phyloP scores from a whole-genome alignment of 2,888 invertebrate genomes.

The Chrysotoxum bicinctum region DNA sequence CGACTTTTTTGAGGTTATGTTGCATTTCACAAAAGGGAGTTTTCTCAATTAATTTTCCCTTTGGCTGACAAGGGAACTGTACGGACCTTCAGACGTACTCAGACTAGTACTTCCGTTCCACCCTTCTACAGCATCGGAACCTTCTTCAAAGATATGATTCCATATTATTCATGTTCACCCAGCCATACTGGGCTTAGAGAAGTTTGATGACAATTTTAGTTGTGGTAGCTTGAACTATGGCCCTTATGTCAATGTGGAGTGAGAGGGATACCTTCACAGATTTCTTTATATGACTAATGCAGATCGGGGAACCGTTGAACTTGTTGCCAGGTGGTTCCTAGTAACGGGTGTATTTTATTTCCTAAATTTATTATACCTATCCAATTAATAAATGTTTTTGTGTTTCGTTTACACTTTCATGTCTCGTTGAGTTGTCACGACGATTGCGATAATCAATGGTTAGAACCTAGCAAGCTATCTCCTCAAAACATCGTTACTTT shows the following conservation, averaged over 20 bases:
- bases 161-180: neutral
- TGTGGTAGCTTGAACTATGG: neutral
- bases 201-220: neutral
- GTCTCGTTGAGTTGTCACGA: neutral
- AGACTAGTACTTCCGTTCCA: neutral
- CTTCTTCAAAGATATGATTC: neutral
- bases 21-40: constrained; percentile 43
- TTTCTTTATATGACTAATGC: neutral
- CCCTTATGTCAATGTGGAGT: neutral
- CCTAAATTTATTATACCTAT: neutral
- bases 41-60: constrained; percentile 39
- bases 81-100: neutral
- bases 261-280: neutral
- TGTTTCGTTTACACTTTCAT: neutral
- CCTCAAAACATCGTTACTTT: too few species aligned
- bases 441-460: too few species aligned
- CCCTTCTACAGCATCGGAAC: neutral
- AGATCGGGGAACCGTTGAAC: constrained; percentile 33
- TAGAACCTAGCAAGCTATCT: too few species aligned
- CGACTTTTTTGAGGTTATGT: constrained; percentile 62
- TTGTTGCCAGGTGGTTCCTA: constrained; percentile 37
- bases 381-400: neutral
- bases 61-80: neutral
- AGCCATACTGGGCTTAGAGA: neutral
- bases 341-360: neutral